Evolutionary conservation across 2,113 vertebrate species (phyloP).

Genomic region (Entomyzon cyanotis): DNA sequence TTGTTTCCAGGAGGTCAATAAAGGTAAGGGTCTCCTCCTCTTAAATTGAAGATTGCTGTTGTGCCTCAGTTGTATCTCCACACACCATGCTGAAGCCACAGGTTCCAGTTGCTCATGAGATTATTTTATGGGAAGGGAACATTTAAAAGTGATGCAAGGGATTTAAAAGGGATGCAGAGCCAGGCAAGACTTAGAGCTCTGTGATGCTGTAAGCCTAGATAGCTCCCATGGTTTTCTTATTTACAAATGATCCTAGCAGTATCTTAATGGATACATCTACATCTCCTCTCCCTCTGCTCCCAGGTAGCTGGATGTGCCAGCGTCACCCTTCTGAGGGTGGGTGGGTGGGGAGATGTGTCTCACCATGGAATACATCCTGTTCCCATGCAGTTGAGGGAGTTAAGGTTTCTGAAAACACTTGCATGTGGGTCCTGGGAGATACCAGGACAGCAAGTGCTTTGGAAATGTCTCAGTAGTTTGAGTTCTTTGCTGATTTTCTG

Average conservation of each 20-base stretch:
- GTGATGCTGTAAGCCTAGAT: neutral
- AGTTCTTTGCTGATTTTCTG: neutral
- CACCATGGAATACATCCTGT: neutral
- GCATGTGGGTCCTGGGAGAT: neutral
- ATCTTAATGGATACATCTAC: neutral
- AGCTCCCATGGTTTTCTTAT: neutral
- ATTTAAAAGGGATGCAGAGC: neutral
- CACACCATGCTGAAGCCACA: rapidly evolving
- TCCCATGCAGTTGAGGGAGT: neutral
- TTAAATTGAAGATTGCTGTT: neutral
- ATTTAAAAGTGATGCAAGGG: neutral
- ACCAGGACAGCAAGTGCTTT: neutral
- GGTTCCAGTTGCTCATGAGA: neutral
- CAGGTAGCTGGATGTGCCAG: neutral
- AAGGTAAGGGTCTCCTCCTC: slow-evolving; percentile 60
- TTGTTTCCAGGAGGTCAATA: neutral
- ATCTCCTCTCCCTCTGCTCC: neutral
- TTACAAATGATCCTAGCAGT: neutral
- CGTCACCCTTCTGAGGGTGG: neutral
- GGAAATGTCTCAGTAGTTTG: neutral
- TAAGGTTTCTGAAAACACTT: neutral
- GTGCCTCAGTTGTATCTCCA: rapidly evolving
- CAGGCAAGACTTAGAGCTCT: neutral
- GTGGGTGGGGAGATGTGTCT: neutral
- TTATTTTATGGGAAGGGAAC: neutral